Evolutionary conservation across 2,888 invertebrate species (phyloP).

Genomic region (Epiperipatus broadwayi): DNA sequence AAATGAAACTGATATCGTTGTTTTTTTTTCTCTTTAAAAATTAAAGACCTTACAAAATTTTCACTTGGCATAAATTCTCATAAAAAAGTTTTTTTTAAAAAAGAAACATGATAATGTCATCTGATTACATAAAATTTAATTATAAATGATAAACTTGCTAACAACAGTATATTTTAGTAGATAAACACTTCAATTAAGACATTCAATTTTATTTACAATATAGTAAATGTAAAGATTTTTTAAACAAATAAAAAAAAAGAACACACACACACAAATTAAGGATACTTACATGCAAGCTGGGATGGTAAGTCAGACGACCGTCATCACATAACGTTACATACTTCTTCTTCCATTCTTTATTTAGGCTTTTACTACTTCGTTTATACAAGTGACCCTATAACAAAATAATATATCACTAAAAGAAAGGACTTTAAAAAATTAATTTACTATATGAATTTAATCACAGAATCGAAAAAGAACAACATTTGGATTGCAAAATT

Average conservation of each 20-base stretch:
- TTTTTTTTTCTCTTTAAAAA: too few species aligned
- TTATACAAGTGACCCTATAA: slow-evolving; percentile 71
- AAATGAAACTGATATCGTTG: too few species aligned
- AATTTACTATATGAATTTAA: background rate
- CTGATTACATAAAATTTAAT: slow-evolving; percentile 4
- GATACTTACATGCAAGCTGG: slow-evolving; percentile 65
- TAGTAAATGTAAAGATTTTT: slow-evolving; percentile 8
- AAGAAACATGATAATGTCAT: too few species aligned
- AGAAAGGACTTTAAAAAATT: background rate
- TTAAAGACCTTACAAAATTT: too few species aligned
- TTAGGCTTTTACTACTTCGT: slow-evolving; percentile 58
- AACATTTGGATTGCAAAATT: too few species aligned
- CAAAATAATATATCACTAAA: too few species aligned
- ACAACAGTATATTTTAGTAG: background rate
- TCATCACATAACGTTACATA: slow-evolving; percentile 90
- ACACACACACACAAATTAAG: slow-evolving; percentile 8
- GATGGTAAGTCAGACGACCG: slow-evolving; percentile 83
- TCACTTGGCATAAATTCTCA: too few species aligned
- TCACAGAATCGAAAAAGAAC: too few species aligned
- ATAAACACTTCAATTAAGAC: slow-evolving; percentile 10
- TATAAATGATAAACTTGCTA: slow-evolving; percentile 1
- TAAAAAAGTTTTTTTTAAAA: too few species aligned
- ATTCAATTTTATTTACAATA: background rate
- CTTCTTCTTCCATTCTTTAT: slow-evolving; percentile 99
- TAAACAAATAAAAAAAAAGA: slow-evolving; percentile 5